Evolutionary conservation across 1,140 invertebrate genomes (phyloP).

Genomic region (Drosophila grimshawi): DNA sequence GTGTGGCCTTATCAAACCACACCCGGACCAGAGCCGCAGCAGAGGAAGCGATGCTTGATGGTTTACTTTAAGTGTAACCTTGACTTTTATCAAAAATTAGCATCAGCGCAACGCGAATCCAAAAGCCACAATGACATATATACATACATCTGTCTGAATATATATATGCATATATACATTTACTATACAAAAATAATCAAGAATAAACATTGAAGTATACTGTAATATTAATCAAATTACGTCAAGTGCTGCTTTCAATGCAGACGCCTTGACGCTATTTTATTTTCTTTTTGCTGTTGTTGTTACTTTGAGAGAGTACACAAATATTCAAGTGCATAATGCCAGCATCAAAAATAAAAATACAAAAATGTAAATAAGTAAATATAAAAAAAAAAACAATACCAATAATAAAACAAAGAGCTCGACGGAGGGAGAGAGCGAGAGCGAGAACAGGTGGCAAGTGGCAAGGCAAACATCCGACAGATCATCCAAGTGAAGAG

Average conservation of each 20-base stretch:
- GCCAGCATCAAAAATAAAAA: constrained; percentile 1
- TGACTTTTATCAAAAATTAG: constrained; percentile 27
- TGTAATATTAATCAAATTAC: constrained; percentile 29
- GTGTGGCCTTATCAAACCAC: constrained; percentile 26
- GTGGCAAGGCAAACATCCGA: constrained; percentile 24
- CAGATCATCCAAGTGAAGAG: constrained; percentile 16
- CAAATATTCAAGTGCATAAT: constrained; percentile 20
- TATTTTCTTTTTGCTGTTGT: constrained; percentile 25
- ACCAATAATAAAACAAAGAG: background rate
- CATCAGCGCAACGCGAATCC: background rate
- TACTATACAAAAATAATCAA: constrained; percentile 10
- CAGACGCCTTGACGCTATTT: constrained; percentile 29
- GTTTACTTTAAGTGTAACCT: constrained; percentile 36
- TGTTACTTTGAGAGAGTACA: constrained; percentile 14
- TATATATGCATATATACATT: background rate
- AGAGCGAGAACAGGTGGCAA: background rate
- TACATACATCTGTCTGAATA: background rate
- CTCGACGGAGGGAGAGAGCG: background rate
- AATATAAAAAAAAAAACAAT: constrained; percentile 17
- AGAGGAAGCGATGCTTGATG: constrained; percentile 32
- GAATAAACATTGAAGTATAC: constrained; percentile 3
- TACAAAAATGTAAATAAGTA: background rate
- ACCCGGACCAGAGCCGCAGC: background rate
- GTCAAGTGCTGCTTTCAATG: constrained; percentile 35
- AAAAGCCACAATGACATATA: constrained; percentile 1